Base-by-base conservation (phyloP, 2,888 invertebrate genomes). In the Cryptocephalus primarius region DNA sequence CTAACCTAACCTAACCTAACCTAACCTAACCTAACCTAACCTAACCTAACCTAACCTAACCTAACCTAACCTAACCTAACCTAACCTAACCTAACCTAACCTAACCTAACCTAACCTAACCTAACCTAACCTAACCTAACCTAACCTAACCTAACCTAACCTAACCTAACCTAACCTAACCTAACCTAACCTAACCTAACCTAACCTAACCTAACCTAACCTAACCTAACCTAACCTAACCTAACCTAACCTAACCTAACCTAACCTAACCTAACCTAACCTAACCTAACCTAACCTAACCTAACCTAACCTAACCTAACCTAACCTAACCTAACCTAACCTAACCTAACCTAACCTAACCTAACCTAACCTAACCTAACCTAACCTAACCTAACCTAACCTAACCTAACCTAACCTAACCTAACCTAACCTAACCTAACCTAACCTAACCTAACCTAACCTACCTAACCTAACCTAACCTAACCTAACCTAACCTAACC, bases 11-110 rank as follows among this genome's bases (percentile, higher is more conserved):
- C 45, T 52, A 50, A 50, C 52, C 40, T 47, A 50, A 48, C 50
- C 33, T 51, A 45, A 40, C 49, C 42, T 46, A 49, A 48, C 52
- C 39, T 50, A 47, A 47, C 52, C 39, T 45, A 50, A 46, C 52
- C 40, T 43, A 46, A 49, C 52, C 44, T 48, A 49, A 49, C 52
- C 39, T 48, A 47, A 49, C 50, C 40, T 48, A 48, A 46, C 52
- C 44, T 45, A 50, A 48, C 50, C 9, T 45, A 47, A 45, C 44
- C 32, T 44, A 43, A 41, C 47, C 34, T 45, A 46, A n/a, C 49
- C 52, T 43, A 40, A 48, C 50, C 50, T 45, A 52, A 48, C 52
- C 50, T 45, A 52, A 52, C 50, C 48, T 50, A 51, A 51, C 43
- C 42, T 42, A 41, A 50, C 45, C 44, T 47, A 46, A 48, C 48